Base-by-base conservation (phyloP, 1,140 invertebrate genomes). In the Hermetia illucens region DNA sequence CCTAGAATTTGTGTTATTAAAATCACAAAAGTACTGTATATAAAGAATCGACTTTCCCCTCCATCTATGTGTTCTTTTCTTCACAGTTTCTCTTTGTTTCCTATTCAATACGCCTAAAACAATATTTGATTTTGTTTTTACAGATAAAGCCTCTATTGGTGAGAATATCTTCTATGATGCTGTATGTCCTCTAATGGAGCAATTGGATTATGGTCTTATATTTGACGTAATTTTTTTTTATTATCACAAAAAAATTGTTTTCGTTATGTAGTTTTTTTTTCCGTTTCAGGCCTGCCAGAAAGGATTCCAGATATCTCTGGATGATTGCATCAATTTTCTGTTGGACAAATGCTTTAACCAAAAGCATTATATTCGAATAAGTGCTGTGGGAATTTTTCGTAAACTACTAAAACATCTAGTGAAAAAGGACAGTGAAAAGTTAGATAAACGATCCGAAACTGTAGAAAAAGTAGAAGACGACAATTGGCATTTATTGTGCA, bases 401-500 rank as follows among this genome's bases (percentile, higher is more conserved):
- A 42, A 55, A 32, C 13, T 61, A 16, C 50, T 51, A 3, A 38
- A 42, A 5, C 40, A 47, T 12, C 53, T 60, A 37, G 50, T 61
- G 33, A 48, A 47, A 6, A 47, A 51, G 22, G 58, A 61, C 38
- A 52, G 50, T 15, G 45, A 52, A 25, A 27, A 43, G 5, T 51
- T 54, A 36, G 48, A 54, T 2, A 51, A 46, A n/a, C 41, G 51
- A 24, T 49, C 42, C 17, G 52, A 57, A n/a, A 39, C 43, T 18
- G 19, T 50, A 2, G 44, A 42, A 4, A n/a, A 36, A 10, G 20
- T 10, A 18, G 24, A 17, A 6, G 47, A 46, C 19, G 19, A 41
- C 2, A 45, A 48, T 31, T 57, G 51, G 48, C 57, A 61, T 36
- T 52, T 63, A 17, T 65, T 71, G 5, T 62, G 71, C 36, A 61